A percentile compares a stretch with the other conserved stretches of the same genome.
These are phyloP conservation scores for Sussaba pulchella DNA, from an alignment of 2,888 invertebrate genomes.

Conservation along the genomic window DNA sequence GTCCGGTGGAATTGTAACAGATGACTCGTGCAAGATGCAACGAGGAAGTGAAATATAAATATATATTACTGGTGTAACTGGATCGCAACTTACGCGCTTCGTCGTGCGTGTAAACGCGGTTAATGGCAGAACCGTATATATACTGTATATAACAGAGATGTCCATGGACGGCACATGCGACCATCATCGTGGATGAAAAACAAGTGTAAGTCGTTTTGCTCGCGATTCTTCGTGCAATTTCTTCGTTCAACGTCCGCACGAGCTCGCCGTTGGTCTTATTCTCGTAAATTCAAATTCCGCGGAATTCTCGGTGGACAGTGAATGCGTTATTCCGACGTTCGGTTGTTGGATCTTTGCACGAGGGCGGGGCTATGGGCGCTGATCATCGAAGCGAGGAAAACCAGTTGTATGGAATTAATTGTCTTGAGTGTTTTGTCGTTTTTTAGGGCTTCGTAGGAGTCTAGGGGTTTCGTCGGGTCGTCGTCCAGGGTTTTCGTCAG, in stretches of 20 bases:
- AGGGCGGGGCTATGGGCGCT: no score
- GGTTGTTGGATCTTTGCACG: background rate
- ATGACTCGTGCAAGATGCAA: no score
- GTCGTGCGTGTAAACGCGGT: constrained; percentile 75
- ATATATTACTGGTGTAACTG: constrained; percentile 54
- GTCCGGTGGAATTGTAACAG: constrained; percentile 23
- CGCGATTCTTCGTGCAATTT: background rate
- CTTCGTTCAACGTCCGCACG: no score
- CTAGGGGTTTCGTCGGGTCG: no score
- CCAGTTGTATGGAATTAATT: constrained; percentile 37
- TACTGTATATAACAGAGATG: constrained; percentile 59
- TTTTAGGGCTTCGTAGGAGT: constrained; percentile 38
- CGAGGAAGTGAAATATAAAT: constrained; percentile 49
- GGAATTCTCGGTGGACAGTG: background rate
- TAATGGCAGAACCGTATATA: constrained; percentile 75
- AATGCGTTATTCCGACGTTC: background rate
- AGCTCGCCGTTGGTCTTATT: background rate
- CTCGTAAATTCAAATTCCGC: background rate
- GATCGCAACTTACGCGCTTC: constrained; percentile 73
- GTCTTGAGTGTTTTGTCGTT: constrained; percentile 37
- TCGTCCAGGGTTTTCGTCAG: no score
- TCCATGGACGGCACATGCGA: constrained; percentile 5
- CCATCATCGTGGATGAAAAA: background rate
- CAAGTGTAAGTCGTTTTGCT: background rate
- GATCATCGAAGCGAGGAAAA: no score